Percentiles rank a stretch among this genome's conserved stretches.
phyloP scores from a whole-genome alignment of 92 coral and sea anemone species.

The Palythoa grandis region DNA sequence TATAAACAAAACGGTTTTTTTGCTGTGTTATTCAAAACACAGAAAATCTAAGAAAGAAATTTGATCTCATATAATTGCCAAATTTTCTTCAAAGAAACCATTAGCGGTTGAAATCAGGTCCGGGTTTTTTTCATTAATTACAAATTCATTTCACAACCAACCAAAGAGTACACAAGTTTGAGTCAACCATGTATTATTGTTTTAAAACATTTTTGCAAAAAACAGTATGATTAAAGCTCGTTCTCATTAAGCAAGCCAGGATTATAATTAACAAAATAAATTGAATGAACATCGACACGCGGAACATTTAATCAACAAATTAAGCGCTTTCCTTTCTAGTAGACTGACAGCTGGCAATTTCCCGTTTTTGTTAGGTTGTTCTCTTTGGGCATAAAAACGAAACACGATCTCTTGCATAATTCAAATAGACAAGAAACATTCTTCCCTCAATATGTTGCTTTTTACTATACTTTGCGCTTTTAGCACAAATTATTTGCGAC shows the following conservation, averaged over 20 bases:
- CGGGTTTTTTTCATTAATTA: background rate
- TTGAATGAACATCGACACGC: background rate
- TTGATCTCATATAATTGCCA: too few species aligned
- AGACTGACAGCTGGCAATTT: slow-evolving; percentile 36
- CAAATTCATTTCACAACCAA: too few species aligned
- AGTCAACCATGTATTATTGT: too few species aligned
- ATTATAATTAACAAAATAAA: slow-evolving; percentile 16
- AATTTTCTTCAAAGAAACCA: too few species aligned
- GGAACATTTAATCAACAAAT: slow-evolving; percentile 26
- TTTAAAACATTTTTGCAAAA: too few species aligned
- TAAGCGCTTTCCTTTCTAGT: background rate
- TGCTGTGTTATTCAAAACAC: too few species aligned
- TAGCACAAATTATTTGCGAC: background rate
- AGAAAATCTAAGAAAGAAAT: too few species aligned
- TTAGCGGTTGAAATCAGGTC: too few species aligned
- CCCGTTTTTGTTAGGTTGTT: slow-evolving; percentile 10
- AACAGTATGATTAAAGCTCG: background rate
- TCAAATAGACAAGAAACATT: background rate
- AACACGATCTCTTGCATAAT: background rate
- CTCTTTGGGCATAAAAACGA: slow-evolving; percentile 1
- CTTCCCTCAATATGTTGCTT: background rate
- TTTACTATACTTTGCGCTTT: background rate
- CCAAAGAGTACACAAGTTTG: background rate
- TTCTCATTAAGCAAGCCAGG: slow-evolving; percentile 6
- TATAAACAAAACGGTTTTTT: too few species aligned